Conservation (phyloP, 1,140 invertebrate species). For the Saxidomus purpurata region DNA sequence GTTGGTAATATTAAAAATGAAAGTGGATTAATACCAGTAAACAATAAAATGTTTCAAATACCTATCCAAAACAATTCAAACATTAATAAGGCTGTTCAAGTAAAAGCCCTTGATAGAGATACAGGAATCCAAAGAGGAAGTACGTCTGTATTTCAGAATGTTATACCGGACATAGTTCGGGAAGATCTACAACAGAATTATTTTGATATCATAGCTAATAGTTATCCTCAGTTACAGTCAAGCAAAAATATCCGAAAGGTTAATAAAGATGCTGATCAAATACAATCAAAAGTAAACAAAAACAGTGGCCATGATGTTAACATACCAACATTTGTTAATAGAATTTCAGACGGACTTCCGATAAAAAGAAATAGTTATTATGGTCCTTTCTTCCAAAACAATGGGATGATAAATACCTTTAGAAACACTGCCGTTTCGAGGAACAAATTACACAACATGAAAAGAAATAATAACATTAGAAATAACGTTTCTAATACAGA, state of each 20-base stretch:
- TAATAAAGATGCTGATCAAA: neutral
- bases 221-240: neutral
- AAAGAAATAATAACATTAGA: neutral
- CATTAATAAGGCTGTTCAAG: neutral
- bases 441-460: neutral
- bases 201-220: neutral
- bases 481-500: neutral
- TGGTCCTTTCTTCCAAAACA: neutral
- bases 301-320: neutral
- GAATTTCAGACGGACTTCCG: neutral
- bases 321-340: neutral
- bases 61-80: neutral
- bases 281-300: neutral
- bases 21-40: neutral
- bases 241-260: too few species aligned
- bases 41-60: neutral
- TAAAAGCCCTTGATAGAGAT: neutral
- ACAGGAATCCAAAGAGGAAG: neutral
- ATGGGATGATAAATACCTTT: neutral
- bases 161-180: neutral
- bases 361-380: neutral
- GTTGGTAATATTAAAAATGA: neutral
- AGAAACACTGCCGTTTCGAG: neutral
- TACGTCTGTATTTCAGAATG: neutral
- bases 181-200: neutral